Evolutionary conservation across 1,140 invertebrate genomes (phyloP), one percentile per base, ranked within the genome.

Genomic region (Matsumurasca onukii): DNA sequence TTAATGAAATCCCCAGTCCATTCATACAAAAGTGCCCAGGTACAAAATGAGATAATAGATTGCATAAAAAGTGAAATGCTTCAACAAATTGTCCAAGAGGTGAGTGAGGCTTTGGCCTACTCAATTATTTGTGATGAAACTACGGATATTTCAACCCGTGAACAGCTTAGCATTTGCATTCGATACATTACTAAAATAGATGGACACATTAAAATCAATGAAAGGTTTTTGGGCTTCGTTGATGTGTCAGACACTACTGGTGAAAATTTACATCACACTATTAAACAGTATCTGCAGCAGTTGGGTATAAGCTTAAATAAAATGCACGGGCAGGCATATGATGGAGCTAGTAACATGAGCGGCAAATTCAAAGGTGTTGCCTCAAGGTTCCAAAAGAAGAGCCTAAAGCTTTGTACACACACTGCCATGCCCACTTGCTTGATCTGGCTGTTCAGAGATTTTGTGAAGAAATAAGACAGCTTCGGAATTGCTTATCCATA

Each of bases 111-210:
- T 39, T 39, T 39, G 34, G 34, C 34, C 34, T 39, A 39, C 34
- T 39, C 34, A 39, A 39, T 39, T 39, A 9, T 9, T 39, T 39
- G 34, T 39, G 34, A 39, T 39, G 34, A 39, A 39, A 9, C 34
- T 39, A 39, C 34, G 34, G 34, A 39, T 39, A 39, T 39, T 39
- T 39, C 34, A 39, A 39, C 34, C 34, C 34, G 34, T 39, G 34
- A 39, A 39, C 34, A 39, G 34, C 34, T 39, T 39, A 39, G 34
- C 34, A 9, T 39, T 39, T 39, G 34, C 34, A 39, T 39, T 39
- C 34, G 34, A 39, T 39, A 39, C 34, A 39, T 39, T 39, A 39
- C 34, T 39, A 39, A 39, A 39, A 39, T 39, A 39, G 34, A 39
- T 39, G 34, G 34, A 39, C 34, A 39, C 34, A 39, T 39, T 39